A percentile compares a stretch with the other conserved stretches of the same genome.
Conservation (phyloP, 2,113 vertebrate genomes). For the Indri indri region DNA sequence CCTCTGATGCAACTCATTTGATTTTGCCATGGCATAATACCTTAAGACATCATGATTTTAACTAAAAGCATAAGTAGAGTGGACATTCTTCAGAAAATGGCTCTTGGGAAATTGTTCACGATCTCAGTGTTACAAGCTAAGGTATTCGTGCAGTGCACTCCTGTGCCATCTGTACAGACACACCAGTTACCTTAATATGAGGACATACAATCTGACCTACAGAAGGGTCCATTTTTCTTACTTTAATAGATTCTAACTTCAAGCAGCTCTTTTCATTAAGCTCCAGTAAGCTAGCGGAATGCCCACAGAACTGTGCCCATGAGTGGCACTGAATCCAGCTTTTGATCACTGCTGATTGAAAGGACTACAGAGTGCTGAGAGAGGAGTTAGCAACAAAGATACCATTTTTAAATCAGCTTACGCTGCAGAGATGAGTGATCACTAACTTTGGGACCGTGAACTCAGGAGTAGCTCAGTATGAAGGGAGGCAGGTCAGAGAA, state of each 20-base stretch:
- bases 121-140: not conserved
- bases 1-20: not conserved
- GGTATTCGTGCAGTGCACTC: too few relatives aligned
- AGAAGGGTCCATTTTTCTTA: not conserved
- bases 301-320: not conserved
- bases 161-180: accelerated
- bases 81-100: not conserved
- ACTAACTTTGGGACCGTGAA: not conserved
- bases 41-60: not conserved
- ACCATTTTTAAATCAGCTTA: not conserved
- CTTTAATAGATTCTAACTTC: not conserved
- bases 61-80: not conserved
- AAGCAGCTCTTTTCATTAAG: not conserved
- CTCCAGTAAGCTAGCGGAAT: not conserved
- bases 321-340: not conserved
- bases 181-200: not conserved
- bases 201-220: not conserved
- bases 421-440: not conserved
- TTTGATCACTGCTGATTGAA: not conserved
- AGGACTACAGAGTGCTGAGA: not conserved
- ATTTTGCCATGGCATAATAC: not conserved
- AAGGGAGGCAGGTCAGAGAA: not conserved
- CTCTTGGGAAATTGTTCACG: not conserved
- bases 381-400: too few relatives aligned
- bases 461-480: too few relatives aligned